Evolutionary conservation across 2,113 vertebrate genomes (phyloP).

Genomic region (Actinemys pallida): DNA sequence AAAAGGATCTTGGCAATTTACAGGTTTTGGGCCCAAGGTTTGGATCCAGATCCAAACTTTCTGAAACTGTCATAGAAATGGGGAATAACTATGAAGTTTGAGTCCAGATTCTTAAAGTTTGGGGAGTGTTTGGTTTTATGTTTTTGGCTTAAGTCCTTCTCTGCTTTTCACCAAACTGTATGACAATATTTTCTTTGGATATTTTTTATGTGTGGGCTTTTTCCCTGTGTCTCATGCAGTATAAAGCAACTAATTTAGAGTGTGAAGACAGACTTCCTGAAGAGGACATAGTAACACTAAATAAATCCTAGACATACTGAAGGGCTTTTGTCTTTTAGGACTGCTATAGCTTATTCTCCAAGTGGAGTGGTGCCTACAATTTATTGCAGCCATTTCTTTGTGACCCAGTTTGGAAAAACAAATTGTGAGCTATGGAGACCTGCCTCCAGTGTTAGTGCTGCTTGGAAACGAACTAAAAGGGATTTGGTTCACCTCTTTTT

Average conservation of each 20-base stretch:
- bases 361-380: constrained; percentile 11
- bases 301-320: constrained; percentile 34
- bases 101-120: constrained; percentile 1
- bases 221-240: constrained; percentile 21
- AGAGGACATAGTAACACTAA: constrained; percentile 37
- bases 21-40: not conserved
- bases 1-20: not conserved
- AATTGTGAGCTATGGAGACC: not conserved
- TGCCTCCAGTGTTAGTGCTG: not conserved
- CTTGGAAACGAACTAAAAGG: constrained; percentile 29
- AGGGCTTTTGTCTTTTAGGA: constrained; percentile 46
- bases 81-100: not conserved
- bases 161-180: constrained; percentile 42
- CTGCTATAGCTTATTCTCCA: not conserved
- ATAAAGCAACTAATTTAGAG: constrained; percentile 49
- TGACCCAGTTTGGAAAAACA: not conserved
- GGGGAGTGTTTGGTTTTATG: not conserved
- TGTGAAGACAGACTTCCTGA: constrained; percentile 59
- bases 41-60: not conserved
- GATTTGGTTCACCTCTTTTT: not conserved
- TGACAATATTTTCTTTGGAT: constrained; percentile 46
- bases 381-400: not conserved
- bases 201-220: constrained; percentile 48
- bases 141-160: constrained; percentile 34
- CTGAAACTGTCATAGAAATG: not conserved